phyloP scores from a whole-genome alignment of 2,113 vertebrate species.

The Lasiurus cinereus region DNA sequence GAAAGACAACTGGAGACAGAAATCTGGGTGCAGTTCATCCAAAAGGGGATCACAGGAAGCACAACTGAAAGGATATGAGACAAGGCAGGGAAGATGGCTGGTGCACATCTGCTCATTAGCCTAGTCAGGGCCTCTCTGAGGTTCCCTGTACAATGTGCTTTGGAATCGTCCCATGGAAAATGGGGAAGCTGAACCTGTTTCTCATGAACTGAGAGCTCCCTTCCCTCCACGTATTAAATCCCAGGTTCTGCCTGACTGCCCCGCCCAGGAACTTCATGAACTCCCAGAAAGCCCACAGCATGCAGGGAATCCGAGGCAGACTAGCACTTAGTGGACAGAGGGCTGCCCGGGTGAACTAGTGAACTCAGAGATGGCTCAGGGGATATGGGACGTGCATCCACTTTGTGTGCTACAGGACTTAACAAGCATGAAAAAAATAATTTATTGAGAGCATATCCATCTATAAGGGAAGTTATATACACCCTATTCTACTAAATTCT shows the following conservation, averaged over 20 bases:
- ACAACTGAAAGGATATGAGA: neutral
- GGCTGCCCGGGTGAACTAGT: neutral
- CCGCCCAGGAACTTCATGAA: neutral
- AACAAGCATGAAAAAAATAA: neutral
- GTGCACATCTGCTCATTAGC: neutral
- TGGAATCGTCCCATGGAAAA: neutral
- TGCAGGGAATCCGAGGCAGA: neutral
- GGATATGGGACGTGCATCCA: neutral
- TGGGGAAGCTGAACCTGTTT: neutral
- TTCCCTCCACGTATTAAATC: neutral
- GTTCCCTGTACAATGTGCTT: neutral
- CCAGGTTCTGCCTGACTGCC: neutral
- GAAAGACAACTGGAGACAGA: neutral
- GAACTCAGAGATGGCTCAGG: neutral
- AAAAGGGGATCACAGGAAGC: neutral
- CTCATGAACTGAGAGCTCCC: neutral
- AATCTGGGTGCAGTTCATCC: neutral
- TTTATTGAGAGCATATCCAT: neutral
- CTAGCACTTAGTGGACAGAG: neutral
- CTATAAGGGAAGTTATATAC: neutral
- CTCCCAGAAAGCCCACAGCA: neutral
- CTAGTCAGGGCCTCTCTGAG: neutral
- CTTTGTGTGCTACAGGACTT: neutral
- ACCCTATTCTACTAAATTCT: neutral
- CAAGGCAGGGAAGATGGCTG: neutral